Base-by-base conservation (phyloP, 2,888 invertebrate species). In the Apodemia hepburni region DNA sequence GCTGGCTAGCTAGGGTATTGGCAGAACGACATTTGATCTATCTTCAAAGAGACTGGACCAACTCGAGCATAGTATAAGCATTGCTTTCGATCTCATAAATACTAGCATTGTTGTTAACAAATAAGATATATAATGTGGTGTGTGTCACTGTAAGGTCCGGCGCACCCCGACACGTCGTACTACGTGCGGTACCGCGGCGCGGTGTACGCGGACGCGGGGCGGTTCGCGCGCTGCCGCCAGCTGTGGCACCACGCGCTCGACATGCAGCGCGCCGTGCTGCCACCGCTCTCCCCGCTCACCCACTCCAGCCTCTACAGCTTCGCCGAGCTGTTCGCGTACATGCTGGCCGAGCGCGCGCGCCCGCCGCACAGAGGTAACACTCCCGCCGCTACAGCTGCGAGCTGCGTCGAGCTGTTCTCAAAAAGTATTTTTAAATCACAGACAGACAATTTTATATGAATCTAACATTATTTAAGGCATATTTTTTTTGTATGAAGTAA, bases 241-340 rank as follows among this genome's bases (percentile, higher is more conserved):
- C 93, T 99, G 68, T 99, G 99, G 99, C 97, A 97, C 86, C 98
- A 99, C 89, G 98, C 98, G 35, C 92, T 99, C 47, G 98, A 98
- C 81, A 98, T 98, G 97, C 98, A 98, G 85, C 97, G 98, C 81
- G 94, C 95, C 68, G 97, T 98, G 90, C 92, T 98, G 70, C 97
- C 98, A 73, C 97, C 98, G 22, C 93, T 99, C 61, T 97, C 97
- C 81, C 97, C 97, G 33, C 97, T 98, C 95, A 98, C 98, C 12
- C 98, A 98, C 83, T 97, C 97, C 80, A 97, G 97, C 68, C 93
- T 99, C 67, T 95, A 98, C 79, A 97, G 98, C 73, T 99, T 99
- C 85, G 97, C 98, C 3, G 99, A 99, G 85, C 93, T 99, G 42
- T 98, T 97, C 85, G 96, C 96, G 65, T 98, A 98, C 84, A 98